phyloP scores from a whole-genome alignment of 2,113 vertebrate species.

The Muntiacus muntjak region DNA sequence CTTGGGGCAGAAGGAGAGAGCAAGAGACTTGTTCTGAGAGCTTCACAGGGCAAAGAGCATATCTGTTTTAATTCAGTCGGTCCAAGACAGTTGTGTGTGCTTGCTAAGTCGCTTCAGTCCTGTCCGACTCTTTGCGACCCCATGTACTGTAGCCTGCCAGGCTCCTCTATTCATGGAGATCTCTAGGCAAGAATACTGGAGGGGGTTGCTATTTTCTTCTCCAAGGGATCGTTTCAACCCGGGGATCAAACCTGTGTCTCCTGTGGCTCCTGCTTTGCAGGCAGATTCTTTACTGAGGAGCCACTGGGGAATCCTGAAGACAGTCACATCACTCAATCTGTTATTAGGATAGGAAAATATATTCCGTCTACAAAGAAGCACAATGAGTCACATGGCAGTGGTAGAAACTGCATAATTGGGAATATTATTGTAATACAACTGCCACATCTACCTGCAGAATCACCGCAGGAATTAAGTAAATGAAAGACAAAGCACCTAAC shows the following conservation, averaged over 20 bases:
- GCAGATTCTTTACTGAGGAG: neutral
- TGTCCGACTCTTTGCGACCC: neutral
- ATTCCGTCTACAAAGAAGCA: neutral
- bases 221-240: neutral
- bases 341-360: neutral
- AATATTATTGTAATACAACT: neutral
- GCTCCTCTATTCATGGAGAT: neutral
- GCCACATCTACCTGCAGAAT: neutral
- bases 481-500: neutral
- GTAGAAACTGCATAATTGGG: neutral
- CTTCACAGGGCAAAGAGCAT: neutral
- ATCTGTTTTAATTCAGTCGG: neutral
- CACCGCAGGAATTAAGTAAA: neutral
- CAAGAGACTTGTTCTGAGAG: neutral
- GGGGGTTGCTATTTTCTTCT: neutral
- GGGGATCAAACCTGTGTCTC: neutral
- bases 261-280: neutral
- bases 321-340: neutral
- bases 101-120: neutral
- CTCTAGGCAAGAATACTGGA: neutral
- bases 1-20: neutral
- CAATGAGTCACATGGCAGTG: neutral
- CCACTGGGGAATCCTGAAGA: neutral
- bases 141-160: neutral
- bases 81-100: neutral